A percentile compares a stretch with the other conserved stretches of the same genome.
Conservation (phyloP, 2,113 vertebrate species). For the Cottus gobio region DNA sequence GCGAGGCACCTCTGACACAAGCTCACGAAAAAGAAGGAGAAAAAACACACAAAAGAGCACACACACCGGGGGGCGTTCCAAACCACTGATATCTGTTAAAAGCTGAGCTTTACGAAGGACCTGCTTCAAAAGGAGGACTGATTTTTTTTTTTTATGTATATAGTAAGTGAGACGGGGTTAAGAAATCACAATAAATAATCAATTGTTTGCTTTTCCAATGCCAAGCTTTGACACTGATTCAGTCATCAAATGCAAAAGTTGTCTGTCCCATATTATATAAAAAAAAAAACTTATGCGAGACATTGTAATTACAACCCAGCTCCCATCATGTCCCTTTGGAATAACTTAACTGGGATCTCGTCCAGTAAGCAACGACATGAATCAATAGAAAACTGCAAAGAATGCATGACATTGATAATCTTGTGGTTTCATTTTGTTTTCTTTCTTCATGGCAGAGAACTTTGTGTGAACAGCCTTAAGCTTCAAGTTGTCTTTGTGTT, state of each 20-base stretch:
- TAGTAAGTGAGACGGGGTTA: constrained; percentile 39
- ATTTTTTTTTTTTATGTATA: constrained; percentile 36
- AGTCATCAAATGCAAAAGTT: constrained; percentile 53
- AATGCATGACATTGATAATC: constrained; percentile 21
- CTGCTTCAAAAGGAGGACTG: constrained; percentile 2
- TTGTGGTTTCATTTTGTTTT: constrained; percentile 22
- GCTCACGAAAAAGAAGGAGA: background rate
- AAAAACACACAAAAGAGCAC: background rate
- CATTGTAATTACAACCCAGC: constrained; percentile 43
- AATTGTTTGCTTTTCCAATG: constrained; percentile 27
- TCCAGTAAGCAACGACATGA: constrained; percentile 3
- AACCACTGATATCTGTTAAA: constrained; percentile 42
- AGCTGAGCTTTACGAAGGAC: constrained; percentile 29
- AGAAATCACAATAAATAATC: constrained; percentile 52
- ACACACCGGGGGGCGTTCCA: constrained; percentile 25
- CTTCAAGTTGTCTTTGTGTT: constrained; percentile 24
- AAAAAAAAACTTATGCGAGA: constrained; percentile 25
- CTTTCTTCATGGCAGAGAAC: background rate
- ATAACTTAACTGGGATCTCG: constrained; percentile 12
- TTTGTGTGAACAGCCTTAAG: constrained; percentile 15
- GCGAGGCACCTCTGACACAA: constrained; percentile 60
- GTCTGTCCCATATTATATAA: constrained; percentile 21
- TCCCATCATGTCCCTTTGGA: constrained; percentile 19
- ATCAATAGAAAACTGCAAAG: constrained; percentile 18
- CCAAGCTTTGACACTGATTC: constrained; percentile 50